Percentiles rank a stretch among this genome's conserved stretches.
Evolutionary conservation across 2,113 vertebrate species (phyloP).

Genomic region (Eclectus roratus): DNA sequence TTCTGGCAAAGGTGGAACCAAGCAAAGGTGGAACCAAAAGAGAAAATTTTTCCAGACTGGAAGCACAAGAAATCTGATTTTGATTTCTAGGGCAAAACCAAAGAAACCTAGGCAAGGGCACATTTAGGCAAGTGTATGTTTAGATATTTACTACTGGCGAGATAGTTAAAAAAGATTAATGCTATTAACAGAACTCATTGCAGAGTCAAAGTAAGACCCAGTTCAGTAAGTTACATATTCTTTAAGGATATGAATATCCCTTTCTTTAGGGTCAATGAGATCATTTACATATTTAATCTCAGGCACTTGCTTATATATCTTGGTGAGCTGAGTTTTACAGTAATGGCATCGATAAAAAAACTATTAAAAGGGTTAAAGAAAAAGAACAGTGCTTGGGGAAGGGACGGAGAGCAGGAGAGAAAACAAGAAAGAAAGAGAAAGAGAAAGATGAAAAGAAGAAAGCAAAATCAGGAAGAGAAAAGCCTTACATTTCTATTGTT

Average conservation of each 20-base stretch:
- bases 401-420: background rate
- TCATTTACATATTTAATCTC: background rate
- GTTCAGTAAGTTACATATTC: background rate
- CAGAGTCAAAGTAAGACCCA: background rate
- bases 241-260: background rate
- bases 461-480: background rate
- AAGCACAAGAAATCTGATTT: background rate
- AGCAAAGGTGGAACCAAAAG: background rate
- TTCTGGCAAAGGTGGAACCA: background rate
- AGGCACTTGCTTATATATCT: background rate
- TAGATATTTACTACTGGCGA: background rate
- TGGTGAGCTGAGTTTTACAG: background rate
- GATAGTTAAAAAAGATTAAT: background rate
- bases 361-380: background rate
- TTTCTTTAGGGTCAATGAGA: background rate
- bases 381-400: background rate
- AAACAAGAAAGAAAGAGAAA: background rate
- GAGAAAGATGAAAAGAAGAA: background rate
- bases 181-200: background rate
- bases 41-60: background rate
- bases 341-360: background rate
- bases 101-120: background rate
- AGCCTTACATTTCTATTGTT: background rate
- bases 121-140: background rate
- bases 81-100: background rate